These are phyloP conservation scores for Diglossa brunneiventris DNA, from an alignment of 2,113 vertebrate genomes.

Conservation along the genomic window DNA sequence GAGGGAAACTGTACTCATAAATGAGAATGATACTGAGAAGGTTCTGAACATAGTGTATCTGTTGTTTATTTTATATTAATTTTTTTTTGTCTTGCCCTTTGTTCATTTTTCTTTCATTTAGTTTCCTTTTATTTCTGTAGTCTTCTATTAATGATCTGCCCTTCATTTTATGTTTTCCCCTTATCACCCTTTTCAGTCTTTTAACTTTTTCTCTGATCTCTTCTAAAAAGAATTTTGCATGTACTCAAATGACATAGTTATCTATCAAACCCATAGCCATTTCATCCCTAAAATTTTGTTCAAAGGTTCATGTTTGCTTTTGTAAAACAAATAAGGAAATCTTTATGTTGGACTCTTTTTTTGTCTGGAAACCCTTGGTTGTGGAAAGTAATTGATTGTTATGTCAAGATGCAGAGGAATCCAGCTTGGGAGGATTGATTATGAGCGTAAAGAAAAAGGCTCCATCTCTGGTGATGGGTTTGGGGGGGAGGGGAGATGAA, in stretches of 20 bases:
- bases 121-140: background rate
- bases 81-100: background rate
- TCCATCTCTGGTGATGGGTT: background rate
- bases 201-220: constrained; percentile 9
- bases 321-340: constrained; percentile 39
- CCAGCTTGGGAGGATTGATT: constrained; percentile 51
- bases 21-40: background rate
- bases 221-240: background rate
- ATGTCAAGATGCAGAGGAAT: constrained; percentile 55
- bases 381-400: constrained; percentile 60
- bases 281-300: constrained; percentile 27
- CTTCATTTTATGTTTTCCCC: background rate
- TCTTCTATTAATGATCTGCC: background rate
- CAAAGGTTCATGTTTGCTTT: constrained; percentile 37
- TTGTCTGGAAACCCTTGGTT: constrained; percentile 10
- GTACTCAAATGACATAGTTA: background rate
- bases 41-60: background rate
- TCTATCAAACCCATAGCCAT: background rate
- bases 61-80: background rate
- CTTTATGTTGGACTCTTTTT: constrained; percentile 3
- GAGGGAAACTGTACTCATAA: background rate
- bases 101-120: background rate
- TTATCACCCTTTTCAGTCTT: background rate
- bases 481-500: background rate
- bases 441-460: constrained; percentile 47